Evolutionary conservation across 2,113 vertebrate genomes (phyloP).

Genomic region (Takifugu bimaculatus): DNA sequence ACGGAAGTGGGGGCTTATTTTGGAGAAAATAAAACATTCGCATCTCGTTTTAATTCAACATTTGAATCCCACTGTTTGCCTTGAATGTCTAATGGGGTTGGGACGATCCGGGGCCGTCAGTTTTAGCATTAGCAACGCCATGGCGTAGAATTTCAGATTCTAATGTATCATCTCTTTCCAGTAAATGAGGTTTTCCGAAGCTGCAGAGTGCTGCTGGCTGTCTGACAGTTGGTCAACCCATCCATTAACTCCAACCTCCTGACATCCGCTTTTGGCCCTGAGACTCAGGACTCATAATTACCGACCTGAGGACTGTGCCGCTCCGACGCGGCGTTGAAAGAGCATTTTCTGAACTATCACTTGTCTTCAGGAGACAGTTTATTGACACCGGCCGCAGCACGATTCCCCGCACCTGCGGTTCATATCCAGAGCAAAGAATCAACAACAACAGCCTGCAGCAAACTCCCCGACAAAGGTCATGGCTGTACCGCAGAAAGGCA

Average conservation of each 20-base stretch:
- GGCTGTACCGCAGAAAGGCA: constrained; percentile 14
- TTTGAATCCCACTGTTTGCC: too few species aligned
- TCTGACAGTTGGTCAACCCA: background rate
- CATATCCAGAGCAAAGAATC: constrained; percentile 8
- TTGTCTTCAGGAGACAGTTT: background rate
- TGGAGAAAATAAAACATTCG: too few species aligned
- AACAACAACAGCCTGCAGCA: constrained; percentile 33
- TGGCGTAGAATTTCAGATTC: background rate
- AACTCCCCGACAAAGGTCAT: constrained; percentile 37
- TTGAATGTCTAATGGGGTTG: too few species aligned
- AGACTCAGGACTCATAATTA: background rate
- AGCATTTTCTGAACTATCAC: background rate
- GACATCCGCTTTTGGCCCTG: background rate
- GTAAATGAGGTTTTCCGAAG: background rate
- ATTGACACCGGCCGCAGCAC: background rate
- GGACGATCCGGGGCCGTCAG: too few species aligned
- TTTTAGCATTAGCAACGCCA: background rate
- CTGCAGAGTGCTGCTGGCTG: background rate
- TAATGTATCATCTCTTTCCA: background rate
- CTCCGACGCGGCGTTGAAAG: background rate
- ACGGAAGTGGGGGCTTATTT: too few species aligned
- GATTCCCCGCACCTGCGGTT: constrained; percentile 4
- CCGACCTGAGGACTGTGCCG: background rate
- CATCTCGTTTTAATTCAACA: too few species aligned
- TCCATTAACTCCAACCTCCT: background rate